phyloP scores from a whole-genome alignment of 2,888 invertebrate genomes.

The Odontocerum albicorne region DNA sequence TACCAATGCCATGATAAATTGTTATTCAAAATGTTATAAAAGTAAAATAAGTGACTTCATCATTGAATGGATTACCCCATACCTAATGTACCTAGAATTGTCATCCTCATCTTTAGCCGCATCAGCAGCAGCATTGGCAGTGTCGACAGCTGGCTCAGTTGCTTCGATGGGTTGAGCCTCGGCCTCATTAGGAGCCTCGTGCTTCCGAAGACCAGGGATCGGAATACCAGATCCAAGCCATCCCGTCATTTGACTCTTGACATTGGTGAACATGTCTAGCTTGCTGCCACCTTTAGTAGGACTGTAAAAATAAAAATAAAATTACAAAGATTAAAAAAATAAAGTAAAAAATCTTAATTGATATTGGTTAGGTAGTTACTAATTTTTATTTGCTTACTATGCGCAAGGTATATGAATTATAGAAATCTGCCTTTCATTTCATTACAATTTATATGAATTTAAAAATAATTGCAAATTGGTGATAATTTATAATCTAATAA shows the following conservation, averaged over 20 bases:
- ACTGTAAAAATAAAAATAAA: constrained; percentile 48
- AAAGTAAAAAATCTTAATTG: not conserved
- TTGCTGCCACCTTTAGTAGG: constrained; percentile 73
- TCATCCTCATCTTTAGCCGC: constrained; percentile 77
- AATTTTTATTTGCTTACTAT: too few relatives aligned
- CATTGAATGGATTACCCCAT: constrained; percentile 63
- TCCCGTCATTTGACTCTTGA: constrained; percentile 83
- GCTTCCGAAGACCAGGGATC: constrained; percentile 75
- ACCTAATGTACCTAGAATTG: constrained; percentile 82
- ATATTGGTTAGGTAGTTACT: too few relatives aligned
- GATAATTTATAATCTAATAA: too few relatives aligned
- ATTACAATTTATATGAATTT: too few relatives aligned
- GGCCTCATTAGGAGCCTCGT: constrained; percentile 51
- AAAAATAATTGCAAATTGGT: too few relatives aligned
- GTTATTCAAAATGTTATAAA: too few relatives aligned
- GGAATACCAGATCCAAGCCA: constrained; percentile 79
- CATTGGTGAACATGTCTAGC: constrained; percentile 82
- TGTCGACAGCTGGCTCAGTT: constrained; percentile 49
- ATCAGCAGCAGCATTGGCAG: constrained; percentile 46
- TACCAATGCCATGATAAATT: too few relatives aligned
- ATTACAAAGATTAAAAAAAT: not conserved
- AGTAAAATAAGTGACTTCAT: constrained; percentile 30
- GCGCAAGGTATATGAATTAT: too few relatives aligned
- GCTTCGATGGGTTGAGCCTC: constrained; percentile 50
- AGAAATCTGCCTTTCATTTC: too few relatives aligned